phyloP scores from a whole-genome alignment of 1,140 invertebrate genomes.

The Orchesella cincta region DNA sequence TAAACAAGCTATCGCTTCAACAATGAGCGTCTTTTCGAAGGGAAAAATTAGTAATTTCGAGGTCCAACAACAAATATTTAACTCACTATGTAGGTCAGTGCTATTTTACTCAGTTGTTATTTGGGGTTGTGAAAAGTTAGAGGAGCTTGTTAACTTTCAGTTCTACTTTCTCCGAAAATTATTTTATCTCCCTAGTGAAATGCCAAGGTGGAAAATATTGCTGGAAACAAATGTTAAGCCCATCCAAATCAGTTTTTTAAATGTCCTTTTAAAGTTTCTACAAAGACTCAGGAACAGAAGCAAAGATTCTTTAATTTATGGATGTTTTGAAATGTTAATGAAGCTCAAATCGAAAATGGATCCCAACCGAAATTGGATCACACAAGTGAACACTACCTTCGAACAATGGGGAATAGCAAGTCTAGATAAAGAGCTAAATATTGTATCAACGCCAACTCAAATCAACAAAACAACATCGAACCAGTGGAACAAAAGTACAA shows the following conservation, averaged over 20 bases:
- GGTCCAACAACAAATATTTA: no score
- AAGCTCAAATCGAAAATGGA: background rate
- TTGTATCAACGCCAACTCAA: background rate
- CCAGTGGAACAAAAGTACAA: background rate
- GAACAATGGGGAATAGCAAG: background rate
- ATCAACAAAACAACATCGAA: background rate
- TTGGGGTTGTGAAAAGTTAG: no score
- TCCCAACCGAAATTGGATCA: background rate
- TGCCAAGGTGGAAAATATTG: background rate
- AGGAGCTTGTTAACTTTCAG: no score
- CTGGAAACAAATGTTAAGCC: background rate
- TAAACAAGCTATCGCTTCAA: no score
- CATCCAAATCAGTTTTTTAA: background rate
- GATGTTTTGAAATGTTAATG: background rate
- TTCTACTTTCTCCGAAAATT: background rate
- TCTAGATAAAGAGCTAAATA: background rate
- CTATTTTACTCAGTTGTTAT: no score
- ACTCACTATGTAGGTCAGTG: no score
- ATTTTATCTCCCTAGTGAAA: background rate
- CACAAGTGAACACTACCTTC: background rate
- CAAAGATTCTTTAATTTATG: background rate
- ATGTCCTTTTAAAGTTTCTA: background rate
- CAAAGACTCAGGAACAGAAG: background rate
- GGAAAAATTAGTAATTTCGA: no score
- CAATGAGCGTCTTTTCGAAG: no score